phyloP scores from a whole-genome alignment of 2,797 vertebrate species.

The Tachyglossus aculeatus region DNA sequence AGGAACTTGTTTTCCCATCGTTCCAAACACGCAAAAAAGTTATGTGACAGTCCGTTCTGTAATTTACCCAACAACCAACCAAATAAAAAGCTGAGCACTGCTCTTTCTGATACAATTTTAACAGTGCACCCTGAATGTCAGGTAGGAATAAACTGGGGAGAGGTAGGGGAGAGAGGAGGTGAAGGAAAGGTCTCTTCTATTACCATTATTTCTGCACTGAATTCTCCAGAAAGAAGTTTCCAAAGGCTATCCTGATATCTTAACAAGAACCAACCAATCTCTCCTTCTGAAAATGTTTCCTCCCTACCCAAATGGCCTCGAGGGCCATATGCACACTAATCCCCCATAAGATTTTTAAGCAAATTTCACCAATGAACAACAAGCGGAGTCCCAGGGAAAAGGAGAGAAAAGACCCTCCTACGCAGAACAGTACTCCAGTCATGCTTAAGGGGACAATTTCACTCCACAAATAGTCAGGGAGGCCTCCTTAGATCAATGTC shows the following conservation, averaged over 20 bases:
- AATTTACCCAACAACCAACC: no score
- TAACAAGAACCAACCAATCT: slow-evolving; percentile 2
- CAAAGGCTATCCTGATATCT: not conserved
- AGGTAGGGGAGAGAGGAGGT: no score
- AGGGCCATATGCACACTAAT: no score
- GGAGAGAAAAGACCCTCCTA: not conserved
- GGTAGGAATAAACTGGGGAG: no score
- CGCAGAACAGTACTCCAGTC: not conserved
- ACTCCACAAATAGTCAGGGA: not conserved
- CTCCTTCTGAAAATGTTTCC: slow-evolving; percentile 5
- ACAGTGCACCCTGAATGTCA: no score
- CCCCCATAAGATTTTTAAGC: not conserved
- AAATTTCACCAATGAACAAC: not conserved
- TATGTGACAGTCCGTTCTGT: no score
- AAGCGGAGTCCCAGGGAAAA: not conserved
- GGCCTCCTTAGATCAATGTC: not conserved
- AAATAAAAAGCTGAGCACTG: no score
- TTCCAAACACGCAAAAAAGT: no score
- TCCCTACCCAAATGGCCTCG: not conserved
- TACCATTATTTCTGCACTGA: not conserved
- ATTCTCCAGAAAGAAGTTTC: not conserved
- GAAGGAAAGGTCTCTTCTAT: no score
- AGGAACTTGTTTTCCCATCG: no score
- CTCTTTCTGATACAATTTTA: no score
- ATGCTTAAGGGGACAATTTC: not conserved